Percentiles rank a stretch among this genome's conserved stretches.
phyloP scores from a whole-genome alignment of 2,113 vertebrate species.

The Amblyopsis rosae region DNA sequence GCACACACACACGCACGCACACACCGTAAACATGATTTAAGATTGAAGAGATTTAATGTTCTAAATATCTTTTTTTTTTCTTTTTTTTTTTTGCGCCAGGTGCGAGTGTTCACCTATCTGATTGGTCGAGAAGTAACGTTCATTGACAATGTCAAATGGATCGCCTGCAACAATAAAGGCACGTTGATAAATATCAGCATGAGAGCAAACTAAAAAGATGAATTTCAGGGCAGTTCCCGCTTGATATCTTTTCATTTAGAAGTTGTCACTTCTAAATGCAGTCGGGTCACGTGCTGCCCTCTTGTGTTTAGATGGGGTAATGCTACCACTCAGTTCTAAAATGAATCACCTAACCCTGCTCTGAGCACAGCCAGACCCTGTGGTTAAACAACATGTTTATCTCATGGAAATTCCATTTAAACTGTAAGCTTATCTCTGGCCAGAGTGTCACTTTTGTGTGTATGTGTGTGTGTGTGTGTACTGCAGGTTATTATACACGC shows the following conservation, averaged over 20 bases:
- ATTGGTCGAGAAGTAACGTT: constrained; percentile 95
- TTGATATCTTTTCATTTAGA: not conserved
- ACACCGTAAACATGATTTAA: not conserved
- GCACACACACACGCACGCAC: constrained; percentile 9
- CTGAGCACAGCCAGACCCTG: constrained; percentile 27
- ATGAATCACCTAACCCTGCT: constrained; percentile 42
- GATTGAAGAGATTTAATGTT: not conserved
- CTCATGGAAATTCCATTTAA: constrained; percentile 25
- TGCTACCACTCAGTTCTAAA: constrained; percentile 39
- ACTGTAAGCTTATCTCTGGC: constrained; percentile 35
- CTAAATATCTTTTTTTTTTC: not conserved
- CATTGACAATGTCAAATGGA: constrained; percentile 89
- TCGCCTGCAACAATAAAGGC: constrained; percentile 97
- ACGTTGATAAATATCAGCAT: not conserved
- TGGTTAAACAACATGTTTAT: constrained; percentile 57
- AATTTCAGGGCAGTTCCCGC: not conserved
- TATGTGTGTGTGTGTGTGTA: constrained; percentile 19
- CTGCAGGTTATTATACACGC: constrained; percentile 92
- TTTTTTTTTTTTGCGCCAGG: constrained; percentile 67
- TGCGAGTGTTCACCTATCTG: constrained; percentile 94
- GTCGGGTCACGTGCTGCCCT: constrained; percentile 60
- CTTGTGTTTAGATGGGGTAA: constrained; percentile 54
- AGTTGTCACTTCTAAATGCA: not conserved
- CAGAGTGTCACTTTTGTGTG: constrained; percentile 23
- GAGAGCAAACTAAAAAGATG: too few relatives aligned